Evolutionary conservation across 2,797 vertebrate species (phyloP), one percentile per base, ranked within the genome.

Genomic region (Lithobates pipiens): DNA sequence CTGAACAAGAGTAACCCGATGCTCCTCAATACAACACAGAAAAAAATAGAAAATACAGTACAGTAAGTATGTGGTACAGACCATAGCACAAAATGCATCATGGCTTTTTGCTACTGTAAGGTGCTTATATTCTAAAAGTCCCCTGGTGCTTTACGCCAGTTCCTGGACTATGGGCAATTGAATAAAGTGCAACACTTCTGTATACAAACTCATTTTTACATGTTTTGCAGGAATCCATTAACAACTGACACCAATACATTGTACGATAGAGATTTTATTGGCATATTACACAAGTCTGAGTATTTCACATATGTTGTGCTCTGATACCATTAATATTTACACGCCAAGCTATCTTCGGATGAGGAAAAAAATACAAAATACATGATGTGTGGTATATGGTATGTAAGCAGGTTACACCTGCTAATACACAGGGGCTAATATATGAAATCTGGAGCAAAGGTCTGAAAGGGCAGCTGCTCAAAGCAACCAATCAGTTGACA

Each of bases 251-350:
- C 50, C 50, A 54, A 54, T 18, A 54, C 5, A 69, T 27, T 71
- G 46, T 68, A 86, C 42, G 76, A 86, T 70, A 85, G 32, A 86
- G 9, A 50, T 34, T 86, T 82, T 86, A 86, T 86, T 82, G 79
- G 34, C 69, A 46, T 72, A 72, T 65, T 65, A 77, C 63, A 61
- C 72, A 39, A 71, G 76, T 39, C 21, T n/a, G 21, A 32, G 44
- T 77, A 77, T 50, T 44, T 25, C 42, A 71, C 54, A 70, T 81
- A 61, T 65, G 10, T 82, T 86, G 54, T 77, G 74, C 75, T 72
- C 74, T 25, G 74, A 29, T 76, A 74, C 71, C 27, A 10, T 10
- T 61, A 77, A 50, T 77, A 86, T 77, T 82, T 77, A 82, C 80
- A 82, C 68, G 77, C 29, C 65, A 34, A 73, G 61, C 15, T 25